Evolutionary conservation across 1,140 invertebrate genomes (phyloP).

Genomic region (Drosophila nigrodunni): DNA sequence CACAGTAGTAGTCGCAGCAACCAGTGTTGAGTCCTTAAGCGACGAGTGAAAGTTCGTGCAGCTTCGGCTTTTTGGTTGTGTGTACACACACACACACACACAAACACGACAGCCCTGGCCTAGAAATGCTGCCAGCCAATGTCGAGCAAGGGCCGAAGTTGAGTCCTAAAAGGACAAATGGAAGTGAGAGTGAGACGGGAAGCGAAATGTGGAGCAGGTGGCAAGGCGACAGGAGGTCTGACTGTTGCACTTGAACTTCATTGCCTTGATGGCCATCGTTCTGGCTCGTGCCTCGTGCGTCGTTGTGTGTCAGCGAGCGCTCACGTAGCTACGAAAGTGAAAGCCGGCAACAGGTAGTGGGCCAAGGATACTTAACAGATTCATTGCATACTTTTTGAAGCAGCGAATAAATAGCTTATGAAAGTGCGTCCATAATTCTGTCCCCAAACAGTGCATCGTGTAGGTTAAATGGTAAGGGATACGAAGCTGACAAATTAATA

Average conservation of each 20-base stretch:
- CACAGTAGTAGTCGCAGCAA: slow-evolving; percentile 48
- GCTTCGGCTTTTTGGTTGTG: slow-evolving; percentile 69
- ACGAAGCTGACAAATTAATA: no score
- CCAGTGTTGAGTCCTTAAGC: slow-evolving; percentile 50
- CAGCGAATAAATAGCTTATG: not conserved
- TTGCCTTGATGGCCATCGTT: slow-evolving; percentile 57
- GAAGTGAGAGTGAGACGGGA: not conserved
- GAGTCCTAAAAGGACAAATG: not conserved
- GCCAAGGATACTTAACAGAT: slow-evolving; percentile 13
- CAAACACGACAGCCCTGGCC: slow-evolving; percentile 66
- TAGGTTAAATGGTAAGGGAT: no score
- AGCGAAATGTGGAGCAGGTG: slow-evolving; percentile 13
- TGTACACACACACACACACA: slow-evolving; percentile 18
- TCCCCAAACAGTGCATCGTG: no score
- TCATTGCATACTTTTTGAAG: slow-evolving; percentile 26
- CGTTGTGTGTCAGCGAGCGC: slow-evolving; percentile 27
- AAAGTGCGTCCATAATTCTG: no score
- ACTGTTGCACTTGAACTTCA: slow-evolving; percentile 81
- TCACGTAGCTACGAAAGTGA: slow-evolving; percentile 57
- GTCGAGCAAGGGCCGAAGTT: slow-evolving; percentile 39
- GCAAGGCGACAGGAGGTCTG: slow-evolving; percentile 51
- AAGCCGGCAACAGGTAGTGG: slow-evolving; percentile 70
- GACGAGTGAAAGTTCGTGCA: slow-evolving; percentile 57
- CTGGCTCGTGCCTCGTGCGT: slow-evolving; percentile 21
- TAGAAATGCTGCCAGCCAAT: slow-evolving; percentile 63